A percentile compares a stretch with the other conserved stretches of the same genome.
These are phyloP conservation scores for Pleuronectes platessa DNA, from an alignment of 2,113 vertebrate genomes.

Conservation along the genomic window DNA sequence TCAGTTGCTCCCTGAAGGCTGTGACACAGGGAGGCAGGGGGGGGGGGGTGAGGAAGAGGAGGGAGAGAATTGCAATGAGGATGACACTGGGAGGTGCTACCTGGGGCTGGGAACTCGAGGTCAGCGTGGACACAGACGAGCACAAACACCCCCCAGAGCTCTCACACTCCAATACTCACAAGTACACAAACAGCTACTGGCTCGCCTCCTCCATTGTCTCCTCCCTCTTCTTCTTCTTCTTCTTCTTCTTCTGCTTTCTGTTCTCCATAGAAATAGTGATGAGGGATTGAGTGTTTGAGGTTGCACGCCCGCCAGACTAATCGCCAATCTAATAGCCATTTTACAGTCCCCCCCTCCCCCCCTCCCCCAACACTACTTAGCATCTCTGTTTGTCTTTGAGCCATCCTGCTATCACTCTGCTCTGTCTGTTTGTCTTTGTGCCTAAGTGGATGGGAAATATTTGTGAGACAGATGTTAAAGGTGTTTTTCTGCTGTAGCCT, in stretches of 20 bases:
- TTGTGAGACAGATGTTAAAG: slow-evolving; percentile 44
- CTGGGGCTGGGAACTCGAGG: slow-evolving; percentile 44
- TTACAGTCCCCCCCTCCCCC: slow-evolving; percentile 4
- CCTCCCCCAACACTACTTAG: not conserved
- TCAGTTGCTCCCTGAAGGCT: slow-evolving; percentile 24
- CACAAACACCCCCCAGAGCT: slow-evolving; percentile 21
- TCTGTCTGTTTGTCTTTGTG: slow-evolving; percentile 32
- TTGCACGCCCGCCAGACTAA: slow-evolving; percentile 1
- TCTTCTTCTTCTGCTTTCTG: not conserved
- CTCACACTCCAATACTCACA: not conserved
- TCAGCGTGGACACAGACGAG: slow-evolving; percentile 28
- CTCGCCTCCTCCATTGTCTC: not conserved
- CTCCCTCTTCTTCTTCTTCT: not conserved
- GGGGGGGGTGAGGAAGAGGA: not conserved
- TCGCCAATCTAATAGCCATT: not conserved
- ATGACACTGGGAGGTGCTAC: slow-evolving; percentile 15
- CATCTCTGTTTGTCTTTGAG: slow-evolving; percentile 24
- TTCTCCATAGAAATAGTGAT: not conserved
- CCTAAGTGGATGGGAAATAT: slow-evolving; percentile 29
- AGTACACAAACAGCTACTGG: not conserved
- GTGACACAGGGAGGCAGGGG: not conserved
- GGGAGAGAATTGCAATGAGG: not conserved
- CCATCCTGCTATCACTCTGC: slow-evolving; percentile 1
- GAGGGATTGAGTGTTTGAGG: not conserved
- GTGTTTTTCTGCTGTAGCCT: slow-evolving; percentile 44